phyloP scores from a whole-genome alignment of 1,140 invertebrate genomes.

The Alviniconcha marisindica region DNA sequence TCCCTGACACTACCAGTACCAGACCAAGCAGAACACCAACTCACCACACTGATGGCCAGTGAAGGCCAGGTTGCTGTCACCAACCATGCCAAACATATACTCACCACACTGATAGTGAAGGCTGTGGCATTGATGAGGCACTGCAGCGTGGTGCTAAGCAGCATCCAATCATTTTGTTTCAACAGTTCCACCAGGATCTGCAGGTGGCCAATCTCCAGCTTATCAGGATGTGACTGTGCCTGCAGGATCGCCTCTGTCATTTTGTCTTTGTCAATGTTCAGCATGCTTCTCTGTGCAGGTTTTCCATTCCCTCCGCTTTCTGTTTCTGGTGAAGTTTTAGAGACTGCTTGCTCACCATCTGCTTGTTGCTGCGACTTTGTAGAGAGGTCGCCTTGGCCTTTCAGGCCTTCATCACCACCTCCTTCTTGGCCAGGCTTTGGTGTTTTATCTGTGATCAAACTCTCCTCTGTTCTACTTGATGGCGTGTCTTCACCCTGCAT shows the following conservation, averaged over 20 bases:
- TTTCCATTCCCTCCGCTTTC: background rate
- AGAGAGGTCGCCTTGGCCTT: too few relatives aligned
- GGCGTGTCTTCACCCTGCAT: background rate
- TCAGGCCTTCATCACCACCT: too few relatives aligned
- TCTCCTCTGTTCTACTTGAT: background rate
- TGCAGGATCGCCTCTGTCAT: constrained; percentile 50
- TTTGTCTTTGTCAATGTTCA: constrained; percentile 22
- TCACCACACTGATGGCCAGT: too few relatives aligned
- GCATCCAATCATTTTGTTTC: constrained; percentile 75
- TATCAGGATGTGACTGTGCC: constrained; percentile 51
- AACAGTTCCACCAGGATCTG: constrained; percentile 79
- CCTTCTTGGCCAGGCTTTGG: background rate
- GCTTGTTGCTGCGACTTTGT: background rate
- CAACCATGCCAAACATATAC: too few relatives aligned
- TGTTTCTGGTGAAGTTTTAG: background rate
- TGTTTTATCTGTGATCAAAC: background rate
- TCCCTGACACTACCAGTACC: too few relatives aligned
- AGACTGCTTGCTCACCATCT: background rate
- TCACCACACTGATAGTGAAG: constrained; percentile 79
- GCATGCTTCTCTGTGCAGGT: background rate
- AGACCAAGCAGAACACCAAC: too few relatives aligned
- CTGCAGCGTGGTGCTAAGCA: constrained; percentile 78
- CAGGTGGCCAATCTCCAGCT: constrained; percentile 63
- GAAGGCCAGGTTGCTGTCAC: too few relatives aligned
- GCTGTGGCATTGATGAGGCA: constrained; percentile 80